phyloP scores from a whole-genome alignment of 2,797 vertebrate species.

The Harpagifer antarcticus region DNA sequence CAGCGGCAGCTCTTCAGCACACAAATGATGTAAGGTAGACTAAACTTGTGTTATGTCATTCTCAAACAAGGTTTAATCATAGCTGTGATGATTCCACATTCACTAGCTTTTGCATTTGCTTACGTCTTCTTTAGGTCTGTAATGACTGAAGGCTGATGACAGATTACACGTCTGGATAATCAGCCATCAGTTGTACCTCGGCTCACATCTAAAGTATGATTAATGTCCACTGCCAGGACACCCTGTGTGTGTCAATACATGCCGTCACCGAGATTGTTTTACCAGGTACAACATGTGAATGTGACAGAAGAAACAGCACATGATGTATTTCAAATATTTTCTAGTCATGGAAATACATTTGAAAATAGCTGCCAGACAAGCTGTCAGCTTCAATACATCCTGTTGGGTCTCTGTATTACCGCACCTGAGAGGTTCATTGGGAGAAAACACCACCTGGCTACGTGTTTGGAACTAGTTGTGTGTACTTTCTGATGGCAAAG shows the following conservation, averaged over 20 bases:
- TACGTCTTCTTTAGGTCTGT: constrained; percentile 8
- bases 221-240: constrained; percentile 70
- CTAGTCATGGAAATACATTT: constrained; percentile 78
- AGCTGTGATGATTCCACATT: constrained; percentile 14
- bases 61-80: constrained; percentile 35
- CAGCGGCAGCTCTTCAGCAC: constrained; percentile 20
- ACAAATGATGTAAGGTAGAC: constrained; percentile 27
- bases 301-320: constrained; percentile 56
- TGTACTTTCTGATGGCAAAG: constrained; percentile 68
- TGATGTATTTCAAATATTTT: constrained; percentile 81
- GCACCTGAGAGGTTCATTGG: constrained; percentile 64
- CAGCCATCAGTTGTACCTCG: background rate
- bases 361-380: constrained; percentile 79
- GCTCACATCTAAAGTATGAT: constrained; percentile 79
- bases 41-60: constrained; percentile 6
- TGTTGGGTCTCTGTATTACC: constrained; percentile 55
- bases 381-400: constrained; percentile 77
- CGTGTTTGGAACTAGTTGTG: constrained; percentile 53
- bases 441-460: constrained; percentile 50
- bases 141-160: constrained; percentile 25
- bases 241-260: constrained; percentile 71
- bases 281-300: constrained; percentile 56
- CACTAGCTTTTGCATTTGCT: constrained; percentile 12
- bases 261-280: constrained; percentile 57
- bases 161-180: constrained; percentile 35